A percentile compares a stretch with the other conserved stretches of the same genome.
Evolutionary conservation across 1,140 invertebrate genomes (phyloP).

Genomic region (Chionoecetes opilio): DNA sequence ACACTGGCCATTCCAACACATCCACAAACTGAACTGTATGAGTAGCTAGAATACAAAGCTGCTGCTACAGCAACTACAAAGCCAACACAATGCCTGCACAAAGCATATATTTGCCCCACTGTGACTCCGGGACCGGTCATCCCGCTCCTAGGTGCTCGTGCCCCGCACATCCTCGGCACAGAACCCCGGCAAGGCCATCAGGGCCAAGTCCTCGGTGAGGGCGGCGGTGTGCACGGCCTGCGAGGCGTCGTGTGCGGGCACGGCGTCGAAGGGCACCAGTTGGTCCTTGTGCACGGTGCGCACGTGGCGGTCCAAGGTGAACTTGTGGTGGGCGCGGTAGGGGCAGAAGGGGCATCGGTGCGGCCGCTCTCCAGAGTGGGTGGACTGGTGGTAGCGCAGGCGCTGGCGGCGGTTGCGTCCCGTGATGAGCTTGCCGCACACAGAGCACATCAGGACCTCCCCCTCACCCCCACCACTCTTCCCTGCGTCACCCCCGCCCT

Average conservation of each 20-base stretch:
- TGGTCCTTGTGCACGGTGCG: slow-evolving; percentile 73
- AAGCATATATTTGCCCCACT: background rate
- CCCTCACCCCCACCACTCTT: slow-evolving; percentile 76
- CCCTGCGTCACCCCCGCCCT: slow-evolving; percentile 74
- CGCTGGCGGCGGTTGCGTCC: slow-evolving; percentile 76
- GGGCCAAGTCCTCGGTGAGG: slow-evolving; percentile 34
- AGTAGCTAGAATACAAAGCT: slow-evolving; percentile 33
- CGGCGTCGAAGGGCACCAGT: slow-evolving; percentile 52
- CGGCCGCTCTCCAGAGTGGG: slow-evolving; percentile 83
- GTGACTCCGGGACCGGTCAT: background rate
- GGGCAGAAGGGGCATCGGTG: slow-evolving; percentile 84
- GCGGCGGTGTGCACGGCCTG: slow-evolving; percentile 32
- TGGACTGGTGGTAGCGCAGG: slow-evolving; percentile 73
- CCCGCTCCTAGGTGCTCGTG: slow-evolving; percentile 40
- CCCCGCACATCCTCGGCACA: slow-evolving; percentile 36
- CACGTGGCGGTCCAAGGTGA: slow-evolving; percentile 74
- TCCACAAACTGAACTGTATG: slow-evolving; percentile 62
- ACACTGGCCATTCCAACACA: slow-evolving; percentile 73
- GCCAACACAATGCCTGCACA: slow-evolving; percentile 21
- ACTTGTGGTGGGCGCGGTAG: slow-evolving; percentile 82
- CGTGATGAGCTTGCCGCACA: slow-evolving; percentile 75
- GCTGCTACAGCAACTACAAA: slow-evolving; percentile 35
- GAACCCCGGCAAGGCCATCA: slow-evolving; percentile 51
- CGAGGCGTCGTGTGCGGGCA: slow-evolving; percentile 17
- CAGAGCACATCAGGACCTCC: slow-evolving; percentile 68